phyloP scores from a whole-genome alignment of 2,888 invertebrate species.

The Philonicus albiceps region DNA sequence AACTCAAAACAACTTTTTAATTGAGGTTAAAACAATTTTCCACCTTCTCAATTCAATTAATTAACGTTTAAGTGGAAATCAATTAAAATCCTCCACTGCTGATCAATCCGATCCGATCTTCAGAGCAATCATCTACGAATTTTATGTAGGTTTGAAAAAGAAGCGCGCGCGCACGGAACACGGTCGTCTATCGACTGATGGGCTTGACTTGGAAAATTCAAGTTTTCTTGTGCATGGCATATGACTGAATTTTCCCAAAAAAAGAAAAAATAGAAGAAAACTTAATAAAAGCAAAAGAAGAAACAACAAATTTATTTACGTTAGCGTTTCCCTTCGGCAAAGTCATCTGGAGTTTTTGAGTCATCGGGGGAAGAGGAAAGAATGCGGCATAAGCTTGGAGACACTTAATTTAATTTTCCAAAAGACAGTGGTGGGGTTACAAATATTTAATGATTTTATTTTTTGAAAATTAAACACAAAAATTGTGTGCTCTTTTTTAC shows the following conservation, averaged over 20 bases:
- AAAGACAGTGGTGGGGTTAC: neutral
- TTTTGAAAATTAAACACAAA: too few species aligned
- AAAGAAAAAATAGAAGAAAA: neutral
- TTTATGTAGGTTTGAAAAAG: neutral
- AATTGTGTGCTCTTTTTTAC: too few species aligned
- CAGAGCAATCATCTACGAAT: neutral
- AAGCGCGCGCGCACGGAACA: neutral
- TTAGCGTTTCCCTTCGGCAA: neutral
- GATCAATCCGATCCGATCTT: neutral
- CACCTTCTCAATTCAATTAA: slow-evolving; percentile 2
- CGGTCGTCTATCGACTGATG: neutral
- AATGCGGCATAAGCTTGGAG: neutral
- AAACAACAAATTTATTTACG: slow-evolving; percentile 22
- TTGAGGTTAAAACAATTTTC: slow-evolving; percentile 4
- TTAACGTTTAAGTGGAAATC: neutral
- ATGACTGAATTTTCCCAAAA: neutral
- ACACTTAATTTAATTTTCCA: neutral
- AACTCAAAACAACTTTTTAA: neutral
- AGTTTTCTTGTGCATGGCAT: slow-evolving; percentile 32
- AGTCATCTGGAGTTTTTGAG: neutral
- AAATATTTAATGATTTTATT: neutral
- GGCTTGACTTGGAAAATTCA: slow-evolving; percentile 13
- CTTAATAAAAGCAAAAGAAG: neutral
- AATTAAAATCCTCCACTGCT: neutral
- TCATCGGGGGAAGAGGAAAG: neutral